Conservation (phyloP, 1,140 invertebrate species). For the Lasaia peninsularis region DNA sequence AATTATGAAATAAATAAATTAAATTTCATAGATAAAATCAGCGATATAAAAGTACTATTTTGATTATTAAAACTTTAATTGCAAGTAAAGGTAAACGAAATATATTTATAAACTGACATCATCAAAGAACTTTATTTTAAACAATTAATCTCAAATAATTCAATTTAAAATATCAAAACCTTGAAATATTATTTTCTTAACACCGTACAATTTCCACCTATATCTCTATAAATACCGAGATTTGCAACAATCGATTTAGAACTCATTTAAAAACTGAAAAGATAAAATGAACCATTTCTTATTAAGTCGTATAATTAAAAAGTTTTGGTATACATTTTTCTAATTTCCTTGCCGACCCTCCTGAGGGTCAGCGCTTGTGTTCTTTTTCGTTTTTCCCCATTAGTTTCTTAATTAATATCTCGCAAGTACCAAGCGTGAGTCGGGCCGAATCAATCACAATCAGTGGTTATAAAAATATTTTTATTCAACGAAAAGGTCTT, state of each 20-base stretch:
- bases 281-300: neutral
- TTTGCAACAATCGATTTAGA: conserved; percentile 5
- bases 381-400: conserved; percentile 46
- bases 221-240: neutral
- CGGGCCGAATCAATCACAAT: conserved; percentile 57
- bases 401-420: conserved; percentile 64
- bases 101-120: no score
- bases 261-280: conserved; percentile 3
- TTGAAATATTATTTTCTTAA: no score
- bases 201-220: neutral
- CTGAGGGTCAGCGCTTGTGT: conserved; percentile 33
- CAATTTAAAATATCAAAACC: no score
- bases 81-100: no score
- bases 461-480: conserved; percentile 49
- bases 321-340: conserved; percentile 38
- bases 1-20: no score
- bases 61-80: no score
- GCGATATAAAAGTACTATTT: no score
- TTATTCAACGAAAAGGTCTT: conserved; percentile 24
- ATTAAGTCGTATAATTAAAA: conserved; percentile 34
- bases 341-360: conserved; percentile 41
- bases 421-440: conserved; percentile 36
- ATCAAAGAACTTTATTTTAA: no score
- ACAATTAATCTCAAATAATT: no score
- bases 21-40: no score